phyloP scores from a whole-genome alignment of 2,113 vertebrate species.

The Hippocampus guttulatus region DNA sequence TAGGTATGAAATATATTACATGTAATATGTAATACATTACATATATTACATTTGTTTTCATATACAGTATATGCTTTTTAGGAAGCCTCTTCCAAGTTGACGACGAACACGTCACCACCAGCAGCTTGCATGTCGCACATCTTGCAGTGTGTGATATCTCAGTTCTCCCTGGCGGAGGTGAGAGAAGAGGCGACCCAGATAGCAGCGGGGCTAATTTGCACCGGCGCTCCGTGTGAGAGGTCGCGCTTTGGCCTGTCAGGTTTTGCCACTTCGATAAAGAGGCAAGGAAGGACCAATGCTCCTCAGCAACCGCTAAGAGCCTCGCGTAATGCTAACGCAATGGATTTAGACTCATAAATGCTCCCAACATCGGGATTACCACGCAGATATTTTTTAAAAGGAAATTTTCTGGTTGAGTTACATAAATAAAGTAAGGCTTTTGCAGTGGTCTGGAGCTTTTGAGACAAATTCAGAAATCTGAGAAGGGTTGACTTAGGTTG shows the following conservation, averaged over 20 bases:
- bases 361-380: not conserved
- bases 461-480: not conserved
- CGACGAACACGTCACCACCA: not conserved
- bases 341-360: not conserved
- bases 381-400: not conserved
- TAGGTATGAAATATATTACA: too few relatives aligned
- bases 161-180: not conserved
- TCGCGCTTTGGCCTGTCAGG: not conserved
- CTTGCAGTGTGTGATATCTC: not conserved
- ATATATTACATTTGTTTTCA: too few relatives aligned
- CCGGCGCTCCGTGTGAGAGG: not conserved
- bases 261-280: not conserved
- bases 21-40: too few relatives aligned
- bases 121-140: not conserved
- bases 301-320: not conserved
- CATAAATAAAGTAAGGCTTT: not conserved
- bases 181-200: conserved; percentile 1
- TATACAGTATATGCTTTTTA: too few relatives aligned
- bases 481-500: not conserved
- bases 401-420: not conserved
- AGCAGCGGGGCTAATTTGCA: not conserved
- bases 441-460: not conserved
- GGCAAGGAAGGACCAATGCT: not conserved
- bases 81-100: not conserved
- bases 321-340: not conserved